These are phyloP conservation scores for Melinopterus prodromus DNA, from an alignment of 2,888 invertebrate species.

Conservation along the genomic window DNA sequence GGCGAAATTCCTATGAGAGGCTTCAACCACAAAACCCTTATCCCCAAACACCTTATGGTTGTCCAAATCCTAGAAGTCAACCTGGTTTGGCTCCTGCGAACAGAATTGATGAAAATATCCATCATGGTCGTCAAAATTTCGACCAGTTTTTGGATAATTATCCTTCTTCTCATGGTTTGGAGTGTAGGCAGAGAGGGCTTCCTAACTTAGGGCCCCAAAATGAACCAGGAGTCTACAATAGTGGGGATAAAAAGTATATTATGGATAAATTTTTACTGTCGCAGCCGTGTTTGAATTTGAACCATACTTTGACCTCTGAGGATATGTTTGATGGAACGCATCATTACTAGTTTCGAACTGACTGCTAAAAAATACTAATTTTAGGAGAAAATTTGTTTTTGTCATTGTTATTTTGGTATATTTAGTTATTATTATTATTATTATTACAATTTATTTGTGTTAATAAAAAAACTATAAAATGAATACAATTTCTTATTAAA, in stretches of 20 bases:
- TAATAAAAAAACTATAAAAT: no score
- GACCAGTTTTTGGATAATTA: background rate
- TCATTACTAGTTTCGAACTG: background rate
- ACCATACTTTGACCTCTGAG: conserved; percentile 30
- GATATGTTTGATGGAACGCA: conserved; percentile 9
- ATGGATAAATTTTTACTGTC: conserved; percentile 4
- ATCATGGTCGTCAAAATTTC: background rate
- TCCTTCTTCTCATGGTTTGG: background rate
- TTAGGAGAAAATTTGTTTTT: background rate
- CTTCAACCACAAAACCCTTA: background rate
- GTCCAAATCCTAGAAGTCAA: background rate
- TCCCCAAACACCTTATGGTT: background rate
- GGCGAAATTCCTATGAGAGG: background rate
- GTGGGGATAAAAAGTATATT: background rate
- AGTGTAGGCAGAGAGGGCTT: background rate
- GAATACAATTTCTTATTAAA: no score
- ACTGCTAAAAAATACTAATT: no score
- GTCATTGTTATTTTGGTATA: background rate
- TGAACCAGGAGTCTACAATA: background rate
- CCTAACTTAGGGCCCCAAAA: background rate
- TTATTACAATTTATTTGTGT: no score
- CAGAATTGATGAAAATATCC: background rate
- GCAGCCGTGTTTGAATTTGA: conserved; percentile 10
- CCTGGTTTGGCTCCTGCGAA: background rate
- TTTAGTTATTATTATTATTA: no score